Base-by-base conservation (phyloP, 2,113 vertebrate genomes). In the Gnathonemus echidnorhynchus region DNA sequence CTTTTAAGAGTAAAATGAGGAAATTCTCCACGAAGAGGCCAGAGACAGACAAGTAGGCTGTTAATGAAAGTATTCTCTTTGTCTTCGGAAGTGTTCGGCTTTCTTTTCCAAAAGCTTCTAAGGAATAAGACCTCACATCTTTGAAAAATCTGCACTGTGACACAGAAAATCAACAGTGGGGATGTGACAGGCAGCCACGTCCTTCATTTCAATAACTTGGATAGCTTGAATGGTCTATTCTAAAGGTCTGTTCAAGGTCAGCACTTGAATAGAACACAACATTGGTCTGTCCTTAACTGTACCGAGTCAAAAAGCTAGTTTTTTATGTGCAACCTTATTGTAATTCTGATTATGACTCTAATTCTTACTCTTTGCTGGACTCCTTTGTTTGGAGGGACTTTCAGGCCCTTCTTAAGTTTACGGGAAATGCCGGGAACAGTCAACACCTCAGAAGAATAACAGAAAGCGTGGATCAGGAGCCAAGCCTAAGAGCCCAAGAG, bases 211-310 rank as follows among this genome's bases (percentile, higher is more conserved):
- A 87, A 83, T 89, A 88, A 88, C 89, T 84, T 27, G 89, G 83
- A 88, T 83, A 83, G 45, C 66, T 86, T 66, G 88, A 90, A 89
- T 89, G 52, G 88, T 86, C 87, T 85, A 35, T 90, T 89, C 87
- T 90, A 86, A 90, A 91, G 84, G 86, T 58, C 90, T 88, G 52
- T 80, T 80, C 46, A 89, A 84, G 86, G 70, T 66, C 31, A 9
- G 31, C 1, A 45, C 86, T 89, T 89, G 88, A 48, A 87, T 85
- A 86, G 42, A 7, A 50, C 35, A 19, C 42, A 90, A 35, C 80
- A 90, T 89, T 2, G 50, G 77, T 35, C 88, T 87, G 84, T 84
- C 91, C 91, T 90, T 91, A 80, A 21, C 70, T n/a, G 39, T 7
- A n/a, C 10, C 42, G 17, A 80, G 27, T 80, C 31, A 42, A 11